These are phyloP conservation scores for Pyrgus malvae DNA, from an alignment of 2,888 invertebrate species.

Conservation along the genomic window DNA sequence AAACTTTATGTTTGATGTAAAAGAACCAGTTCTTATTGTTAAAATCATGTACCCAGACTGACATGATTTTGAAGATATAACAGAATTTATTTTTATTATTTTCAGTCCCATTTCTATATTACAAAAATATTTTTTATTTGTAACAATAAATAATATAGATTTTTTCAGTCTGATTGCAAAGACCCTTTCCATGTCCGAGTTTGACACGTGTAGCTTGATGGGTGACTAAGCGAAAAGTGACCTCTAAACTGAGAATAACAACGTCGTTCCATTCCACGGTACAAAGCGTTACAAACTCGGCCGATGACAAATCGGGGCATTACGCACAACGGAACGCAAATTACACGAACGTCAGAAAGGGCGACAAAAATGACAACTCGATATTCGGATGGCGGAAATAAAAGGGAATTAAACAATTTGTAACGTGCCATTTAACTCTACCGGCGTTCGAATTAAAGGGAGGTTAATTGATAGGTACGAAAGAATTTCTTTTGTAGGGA, in stretches of 20 bases:
- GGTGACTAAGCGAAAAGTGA: constrained; percentile 56
- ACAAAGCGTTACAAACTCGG: constrained; percentile 46
- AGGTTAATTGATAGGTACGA: constrained; percentile 45
- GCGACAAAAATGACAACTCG: constrained; percentile 58
- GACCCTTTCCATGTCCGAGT: constrained; percentile 8
- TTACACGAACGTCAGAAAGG: constrained; percentile 46
- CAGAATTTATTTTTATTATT: too few species aligned
- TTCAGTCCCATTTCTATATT: too few species aligned
- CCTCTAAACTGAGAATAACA: constrained; percentile 19
- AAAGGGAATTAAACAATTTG: constrained; percentile 51
- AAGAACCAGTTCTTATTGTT: too few species aligned
- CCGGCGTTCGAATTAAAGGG: constrained; percentile 46
- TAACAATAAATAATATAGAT: too few species aligned
- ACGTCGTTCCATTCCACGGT: constrained; percentile 41
- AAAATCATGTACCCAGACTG: too few species aligned
- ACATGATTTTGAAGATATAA: too few species aligned
- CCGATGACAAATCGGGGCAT: constrained; percentile 42
- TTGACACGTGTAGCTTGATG: constrained; percentile 41
- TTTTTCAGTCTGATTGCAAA: too few species aligned
- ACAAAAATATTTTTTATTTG: too few species aligned
- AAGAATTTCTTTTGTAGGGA: constrained; percentile 28
- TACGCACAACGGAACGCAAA: constrained; percentile 41
- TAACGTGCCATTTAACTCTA: constrained; percentile 50
- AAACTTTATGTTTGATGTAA: too few species aligned
- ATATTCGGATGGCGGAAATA: constrained; percentile 54